Evolutionary conservation across 2,113 vertebrate species (phyloP).

Genomic region (Eira barbara): DNA sequence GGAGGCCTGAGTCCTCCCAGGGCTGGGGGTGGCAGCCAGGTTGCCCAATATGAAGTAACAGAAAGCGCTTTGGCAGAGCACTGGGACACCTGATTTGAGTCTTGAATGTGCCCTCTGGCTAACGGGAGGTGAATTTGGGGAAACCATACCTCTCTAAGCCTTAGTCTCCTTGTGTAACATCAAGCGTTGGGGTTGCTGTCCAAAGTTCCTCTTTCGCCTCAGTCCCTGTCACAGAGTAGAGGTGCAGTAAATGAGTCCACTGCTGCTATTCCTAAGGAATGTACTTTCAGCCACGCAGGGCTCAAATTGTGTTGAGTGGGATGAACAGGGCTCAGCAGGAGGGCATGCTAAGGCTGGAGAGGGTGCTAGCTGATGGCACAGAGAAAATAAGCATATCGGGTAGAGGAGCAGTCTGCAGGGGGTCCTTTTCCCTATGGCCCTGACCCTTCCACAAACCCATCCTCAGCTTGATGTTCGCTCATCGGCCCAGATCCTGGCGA

Average conservation of each 20-base stretch:
- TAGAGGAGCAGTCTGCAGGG: no score
- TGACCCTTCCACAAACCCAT: not conserved
- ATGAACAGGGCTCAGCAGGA: not conserved
- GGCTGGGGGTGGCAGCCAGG: not conserved
- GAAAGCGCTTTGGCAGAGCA: not conserved
- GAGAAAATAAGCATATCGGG: not conserved
- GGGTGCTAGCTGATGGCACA: not conserved
- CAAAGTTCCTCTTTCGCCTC: not conserved
- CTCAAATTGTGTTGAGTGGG: not conserved
- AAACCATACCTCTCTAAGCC: not conserved
- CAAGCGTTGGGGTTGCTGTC: not conserved
- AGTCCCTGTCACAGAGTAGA: not conserved
- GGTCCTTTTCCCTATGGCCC: not conserved
- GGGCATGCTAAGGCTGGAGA: not conserved
- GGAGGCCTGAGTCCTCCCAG: not conserved
- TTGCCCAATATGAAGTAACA: not conserved
- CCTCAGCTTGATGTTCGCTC: slow-evolving; percentile 92
- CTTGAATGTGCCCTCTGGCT: not conserved
- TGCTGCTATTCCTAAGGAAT: not conserved
- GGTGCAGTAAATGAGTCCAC: not conserved
- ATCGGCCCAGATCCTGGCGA: slow-evolving; percentile 92
- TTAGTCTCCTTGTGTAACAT: not conserved
- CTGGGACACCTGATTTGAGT: not conserved
- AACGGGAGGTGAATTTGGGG: not conserved
- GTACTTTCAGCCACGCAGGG: not conserved